Evolutionary conservation across 2,797 vertebrate species (phyloP).

Genomic region (Balearica regulorum): DNA sequence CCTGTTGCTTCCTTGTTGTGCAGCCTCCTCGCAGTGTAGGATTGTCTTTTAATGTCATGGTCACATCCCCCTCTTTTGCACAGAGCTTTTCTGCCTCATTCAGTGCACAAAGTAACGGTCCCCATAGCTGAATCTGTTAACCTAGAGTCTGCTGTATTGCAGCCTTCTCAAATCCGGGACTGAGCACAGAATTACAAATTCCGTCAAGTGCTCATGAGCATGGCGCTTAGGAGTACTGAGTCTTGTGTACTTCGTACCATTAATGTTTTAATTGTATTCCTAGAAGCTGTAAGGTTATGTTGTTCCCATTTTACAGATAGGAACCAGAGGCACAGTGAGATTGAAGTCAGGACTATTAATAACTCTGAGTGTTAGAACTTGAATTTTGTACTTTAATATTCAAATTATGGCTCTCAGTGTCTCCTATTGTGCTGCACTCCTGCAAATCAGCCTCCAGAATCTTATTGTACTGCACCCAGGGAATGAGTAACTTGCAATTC

Average conservation of each 20-base stretch:
- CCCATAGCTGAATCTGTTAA: not conserved
- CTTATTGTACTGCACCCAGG: not conserved
- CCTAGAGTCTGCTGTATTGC: not conserved
- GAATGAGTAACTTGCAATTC: not conserved
- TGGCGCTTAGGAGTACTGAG: not conserved
- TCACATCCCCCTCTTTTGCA: not conserved
- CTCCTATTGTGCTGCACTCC: not conserved
- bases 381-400: not conserved
- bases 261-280: not conserved
- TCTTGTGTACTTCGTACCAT: not conserved
- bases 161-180: not conserved
- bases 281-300: not conserved
- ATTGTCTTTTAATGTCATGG: not conserved
- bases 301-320: not conserved
- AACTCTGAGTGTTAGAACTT: not conserved
- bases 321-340: not conserved
- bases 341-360: not conserved
- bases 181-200: not conserved
- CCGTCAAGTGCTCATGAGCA: not conserved
- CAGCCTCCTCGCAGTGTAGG: fast-evolving
- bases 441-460: not conserved
- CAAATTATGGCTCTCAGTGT: not conserved
- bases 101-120: not conserved
- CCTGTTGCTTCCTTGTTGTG: not conserved
- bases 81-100: not conserved